phyloP scores from a whole-genome alignment of 1,140 invertebrate genomes.

The Cydia splendana region DNA sequence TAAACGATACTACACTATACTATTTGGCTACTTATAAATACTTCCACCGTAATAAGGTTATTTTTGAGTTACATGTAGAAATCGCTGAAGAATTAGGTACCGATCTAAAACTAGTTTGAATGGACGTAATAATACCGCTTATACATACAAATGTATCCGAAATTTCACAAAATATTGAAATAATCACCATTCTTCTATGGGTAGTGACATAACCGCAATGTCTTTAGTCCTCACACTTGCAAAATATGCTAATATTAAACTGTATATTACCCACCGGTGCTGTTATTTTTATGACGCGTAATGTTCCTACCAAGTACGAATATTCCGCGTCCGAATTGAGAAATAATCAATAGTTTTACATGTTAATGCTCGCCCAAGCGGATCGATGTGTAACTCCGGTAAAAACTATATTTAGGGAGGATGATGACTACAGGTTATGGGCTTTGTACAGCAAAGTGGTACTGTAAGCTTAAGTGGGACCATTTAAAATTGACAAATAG shows the following conservation, averaged over 20 bases:
- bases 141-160: background rate
- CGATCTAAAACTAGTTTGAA: too few species aligned
- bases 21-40: too few species aligned
- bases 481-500: too few species aligned
- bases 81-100: too few species aligned
- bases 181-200: background rate
- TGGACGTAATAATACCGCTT: too few species aligned
- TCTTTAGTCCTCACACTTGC: background rate
- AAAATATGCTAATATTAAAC: constrained; percentile 3
- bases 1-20: too few species aligned
- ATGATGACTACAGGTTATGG: background rate
- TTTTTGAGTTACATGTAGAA: too few species aligned
- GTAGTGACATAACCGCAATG: background rate
- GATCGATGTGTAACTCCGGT: background rate
- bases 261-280: background rate
- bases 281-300: background rate
- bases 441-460: background rate
- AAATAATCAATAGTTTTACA: constrained; percentile 3
- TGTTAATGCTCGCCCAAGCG: background rate
- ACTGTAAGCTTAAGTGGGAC: background rate
- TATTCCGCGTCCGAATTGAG: background rate
- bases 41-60: too few species aligned
- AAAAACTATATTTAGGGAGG: background rate
- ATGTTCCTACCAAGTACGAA: background rate
- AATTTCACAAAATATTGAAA: background rate